Base-by-base conservation (phyloP, 2,113 vertebrate genomes). In the Pachyramphus minor region DNA sequence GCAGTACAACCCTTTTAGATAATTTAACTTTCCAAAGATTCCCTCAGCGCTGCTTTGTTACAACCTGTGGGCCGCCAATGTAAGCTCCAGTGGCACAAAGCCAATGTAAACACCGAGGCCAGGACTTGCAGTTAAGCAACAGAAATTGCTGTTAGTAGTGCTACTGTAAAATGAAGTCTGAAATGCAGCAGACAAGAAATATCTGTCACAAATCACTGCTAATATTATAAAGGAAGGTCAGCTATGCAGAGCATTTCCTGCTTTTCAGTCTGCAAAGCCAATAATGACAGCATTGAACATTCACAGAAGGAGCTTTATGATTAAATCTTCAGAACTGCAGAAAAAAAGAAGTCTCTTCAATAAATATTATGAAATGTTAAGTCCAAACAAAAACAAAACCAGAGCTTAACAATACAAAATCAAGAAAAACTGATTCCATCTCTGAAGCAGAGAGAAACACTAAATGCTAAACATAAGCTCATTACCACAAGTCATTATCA, bases 161-260 rank as follows among this genome's bases (percentile, higher is more conserved):
- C 89, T 97, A 95, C 74, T 55, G 85, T 91, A 82, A 28, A 72
- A 79, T 0, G 8, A 71, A 44, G 41, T 90, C 77, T 60, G 63
- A 87, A 94, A 64, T 55, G 71, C 93, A 94, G 45, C n/a, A 87
- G 73, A 69, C 60, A 44, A 84, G 66, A 72, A 75, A 37, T 62
- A 75, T 77, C 63, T 94, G 86, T 81, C 73, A 87, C 44, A 84
- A 73, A 82, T 87, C 82, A 90, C 90, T 87, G 97, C 73, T 95
- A 97, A 92, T 97, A 96, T 90, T 33, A 81, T 93, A 95, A 96
- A 93, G 85, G 72, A 92, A 85, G 95, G 79, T 83, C 88, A 96
- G 89, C 85, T 97, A 98, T 97, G 95, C 74, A 33, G 89, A 89
- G 95, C 94, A 98, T 98, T 98, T 98, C 98, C 98, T 97, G 97